These are phyloP conservation scores for Myotis davidii DNA, from an alignment of 2,113 vertebrate species.

Conservation along the genomic window DNA sequence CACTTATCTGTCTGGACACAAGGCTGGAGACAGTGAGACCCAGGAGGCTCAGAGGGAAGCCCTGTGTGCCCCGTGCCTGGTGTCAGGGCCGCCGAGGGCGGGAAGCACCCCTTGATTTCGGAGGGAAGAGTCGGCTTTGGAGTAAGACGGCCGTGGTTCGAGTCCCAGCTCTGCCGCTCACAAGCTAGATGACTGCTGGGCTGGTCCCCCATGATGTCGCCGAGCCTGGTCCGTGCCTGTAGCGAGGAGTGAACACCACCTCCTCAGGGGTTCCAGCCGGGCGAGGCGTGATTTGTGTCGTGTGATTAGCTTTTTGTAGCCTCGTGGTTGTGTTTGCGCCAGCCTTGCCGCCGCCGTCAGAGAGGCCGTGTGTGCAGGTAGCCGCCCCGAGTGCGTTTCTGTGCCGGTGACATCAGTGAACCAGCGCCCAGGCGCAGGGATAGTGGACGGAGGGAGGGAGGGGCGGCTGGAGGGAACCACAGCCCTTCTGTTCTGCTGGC, in stretches of 20 bases:
- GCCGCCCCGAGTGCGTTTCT: not conserved
- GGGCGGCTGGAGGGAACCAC: too few species aligned
- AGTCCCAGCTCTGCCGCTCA: not conserved
- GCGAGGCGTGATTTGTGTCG: not conserved
- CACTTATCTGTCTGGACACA: not conserved
- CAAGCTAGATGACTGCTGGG: not conserved
- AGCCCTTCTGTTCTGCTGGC: too few species aligned
- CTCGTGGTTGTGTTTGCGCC: not conserved
- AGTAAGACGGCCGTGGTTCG: not conserved
- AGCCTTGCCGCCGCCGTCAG: not conserved
- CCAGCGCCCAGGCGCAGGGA: too few species aligned
- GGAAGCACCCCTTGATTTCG: not conserved
- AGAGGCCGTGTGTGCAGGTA: slow-evolving; percentile 6
- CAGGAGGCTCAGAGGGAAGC: not conserved
- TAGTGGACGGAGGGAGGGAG: too few species aligned
- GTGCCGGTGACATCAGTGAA: too few species aligned
- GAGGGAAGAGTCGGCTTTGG: not conserved
- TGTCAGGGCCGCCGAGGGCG: not conserved
- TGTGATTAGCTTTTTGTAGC: not conserved
- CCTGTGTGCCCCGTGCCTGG: not conserved
- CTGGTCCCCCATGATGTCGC: not conserved
- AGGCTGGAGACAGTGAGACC: not conserved
- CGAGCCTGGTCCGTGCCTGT: not conserved
- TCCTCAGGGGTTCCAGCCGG: not conserved
- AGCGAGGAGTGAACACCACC: not conserved